Conservation (phyloP, 30 jellyfish, hydroid and myxozoan species). For the Hydra vulgaris region DNA sequence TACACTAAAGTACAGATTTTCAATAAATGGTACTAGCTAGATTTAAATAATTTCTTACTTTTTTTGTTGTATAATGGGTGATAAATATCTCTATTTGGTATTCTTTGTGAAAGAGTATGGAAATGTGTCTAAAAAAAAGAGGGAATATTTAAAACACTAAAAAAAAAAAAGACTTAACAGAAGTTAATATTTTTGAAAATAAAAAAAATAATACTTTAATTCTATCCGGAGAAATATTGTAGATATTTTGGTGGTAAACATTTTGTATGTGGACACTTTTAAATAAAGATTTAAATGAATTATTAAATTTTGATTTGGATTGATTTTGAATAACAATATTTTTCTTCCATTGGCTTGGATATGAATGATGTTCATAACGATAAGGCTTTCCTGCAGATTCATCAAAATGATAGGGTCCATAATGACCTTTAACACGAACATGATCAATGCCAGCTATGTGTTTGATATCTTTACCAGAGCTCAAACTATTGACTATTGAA, state of each 20-base stretch:
- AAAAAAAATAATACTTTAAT: background rate
- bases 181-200: background rate
- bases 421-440: conserved; percentile 24
- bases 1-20: too few species aligned
- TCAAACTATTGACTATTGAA: background rate
- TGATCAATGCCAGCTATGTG: conserved; percentile 22
- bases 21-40: too few species aligned
- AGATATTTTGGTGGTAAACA: background rate
- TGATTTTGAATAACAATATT: background rate
- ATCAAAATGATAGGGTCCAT: conserved; percentile 10
- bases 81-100: background rate
- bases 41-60: background rate
- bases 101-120: background rate
- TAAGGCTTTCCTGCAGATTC: conserved; percentile 28
- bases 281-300: background rate
- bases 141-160: background rate
- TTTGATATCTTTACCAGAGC: conserved; percentile 18
- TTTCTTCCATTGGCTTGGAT: background rate
- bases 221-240: background rate
- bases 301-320: background rate
- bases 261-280: too few species aligned
- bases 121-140: background rate
- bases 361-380: conserved; percentile 5
- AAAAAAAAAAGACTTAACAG: background rate
- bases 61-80: background rate